A percentile compares a stretch with the other conserved stretches of the same genome.
These are phyloP conservation scores for Lymantria monacha DNA, from an alignment of 2,888 invertebrate genomes.

Conservation along the genomic window DNA sequence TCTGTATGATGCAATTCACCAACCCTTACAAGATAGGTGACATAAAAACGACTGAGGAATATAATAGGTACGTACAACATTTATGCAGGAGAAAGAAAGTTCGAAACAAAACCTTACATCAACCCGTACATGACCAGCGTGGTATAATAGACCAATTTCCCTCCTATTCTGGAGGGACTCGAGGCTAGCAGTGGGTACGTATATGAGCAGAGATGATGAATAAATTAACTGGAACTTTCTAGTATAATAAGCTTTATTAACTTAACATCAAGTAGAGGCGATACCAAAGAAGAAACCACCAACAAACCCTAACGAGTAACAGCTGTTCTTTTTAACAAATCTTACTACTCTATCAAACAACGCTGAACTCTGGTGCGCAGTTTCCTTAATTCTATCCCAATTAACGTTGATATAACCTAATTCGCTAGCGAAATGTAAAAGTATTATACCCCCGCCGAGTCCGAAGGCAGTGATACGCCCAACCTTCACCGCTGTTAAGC, in stretches of 20 bases:
- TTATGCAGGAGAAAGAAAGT: no score
- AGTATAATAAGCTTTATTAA: neutral
- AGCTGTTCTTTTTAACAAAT: slow-evolving; percentile 85
- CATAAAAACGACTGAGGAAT: no score
- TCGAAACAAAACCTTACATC: no score
- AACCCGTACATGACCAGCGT: no score
- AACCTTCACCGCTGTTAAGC: slow-evolving; percentile 89
- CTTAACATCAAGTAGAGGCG: slow-evolving; percentile 76
- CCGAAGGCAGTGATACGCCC: slow-evolving; percentile 94
- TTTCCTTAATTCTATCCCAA: slow-evolving; percentile 91
- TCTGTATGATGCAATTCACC: no score
- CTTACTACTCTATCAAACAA: slow-evolving; percentile 86
- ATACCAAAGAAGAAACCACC: slow-evolving; percentile 94
- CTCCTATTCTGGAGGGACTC: no score
- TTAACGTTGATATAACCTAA: slow-evolving; percentile 93
- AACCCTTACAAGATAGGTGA: no score
- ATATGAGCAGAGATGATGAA: no score
- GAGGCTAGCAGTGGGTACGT: no score
- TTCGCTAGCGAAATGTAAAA: slow-evolving; percentile 93
- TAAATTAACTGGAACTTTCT: no score
- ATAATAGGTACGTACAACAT: no score
- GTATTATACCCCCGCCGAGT: slow-evolving; percentile 92
- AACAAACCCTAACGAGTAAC: slow-evolving; percentile 88
- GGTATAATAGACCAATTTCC: no score
- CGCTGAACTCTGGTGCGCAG: slow-evolving; percentile 87